phyloP scores from a whole-genome alignment of 2,888 invertebrate species.

The Antheraea yamamai region DNA sequence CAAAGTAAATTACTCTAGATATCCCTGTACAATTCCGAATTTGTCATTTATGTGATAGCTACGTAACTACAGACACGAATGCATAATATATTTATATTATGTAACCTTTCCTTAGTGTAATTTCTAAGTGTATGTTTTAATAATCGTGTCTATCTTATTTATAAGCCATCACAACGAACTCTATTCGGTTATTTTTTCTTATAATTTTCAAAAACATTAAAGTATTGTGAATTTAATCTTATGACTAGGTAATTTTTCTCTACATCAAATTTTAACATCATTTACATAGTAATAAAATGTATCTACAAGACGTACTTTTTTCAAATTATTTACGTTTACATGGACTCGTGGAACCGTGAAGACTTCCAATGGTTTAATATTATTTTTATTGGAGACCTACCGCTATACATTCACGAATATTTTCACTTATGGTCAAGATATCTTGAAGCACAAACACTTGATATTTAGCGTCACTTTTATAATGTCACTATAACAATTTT shows the following conservation, averaged over 20 bases:
- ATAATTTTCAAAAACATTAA: conserved; percentile 62
- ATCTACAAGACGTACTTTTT: conserved; percentile 27
- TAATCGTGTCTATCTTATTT: conserved; percentile 40
- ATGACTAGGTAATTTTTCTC: conserved; percentile 78
- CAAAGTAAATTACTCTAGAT: conserved; percentile 47
- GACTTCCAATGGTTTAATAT: conserved; percentile 30
- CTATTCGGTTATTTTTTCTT: conserved; percentile 58
- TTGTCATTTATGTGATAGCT: conserved; percentile 50
- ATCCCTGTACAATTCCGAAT: conserved; percentile 82
- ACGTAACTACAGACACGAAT: conserved; percentile 27
- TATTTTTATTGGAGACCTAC: conserved; percentile 23
- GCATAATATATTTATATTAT: conserved; percentile 19
- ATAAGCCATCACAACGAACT: conserved; percentile 63
- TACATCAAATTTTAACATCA: conserved; percentile 62
- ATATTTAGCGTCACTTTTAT: conserved; percentile 54
- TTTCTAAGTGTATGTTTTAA: conserved; percentile 24
- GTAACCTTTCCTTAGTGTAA: conserved; percentile 21
- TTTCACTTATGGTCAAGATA: conserved; percentile 33
- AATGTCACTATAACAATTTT: conserved; percentile 69
- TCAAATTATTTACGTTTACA: conserved; percentile 22
- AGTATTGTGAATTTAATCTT: conserved; percentile 72
- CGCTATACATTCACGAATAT: conserved; percentile 26
- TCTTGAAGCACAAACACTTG: conserved; percentile 60
- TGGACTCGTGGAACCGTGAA: conserved; percentile 20
- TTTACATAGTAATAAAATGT: conserved; percentile 41